These are phyloP conservation scores for Dipodomys merriami DNA, from an alignment of 2,113 vertebrate species.

Conservation along the genomic window DNA sequence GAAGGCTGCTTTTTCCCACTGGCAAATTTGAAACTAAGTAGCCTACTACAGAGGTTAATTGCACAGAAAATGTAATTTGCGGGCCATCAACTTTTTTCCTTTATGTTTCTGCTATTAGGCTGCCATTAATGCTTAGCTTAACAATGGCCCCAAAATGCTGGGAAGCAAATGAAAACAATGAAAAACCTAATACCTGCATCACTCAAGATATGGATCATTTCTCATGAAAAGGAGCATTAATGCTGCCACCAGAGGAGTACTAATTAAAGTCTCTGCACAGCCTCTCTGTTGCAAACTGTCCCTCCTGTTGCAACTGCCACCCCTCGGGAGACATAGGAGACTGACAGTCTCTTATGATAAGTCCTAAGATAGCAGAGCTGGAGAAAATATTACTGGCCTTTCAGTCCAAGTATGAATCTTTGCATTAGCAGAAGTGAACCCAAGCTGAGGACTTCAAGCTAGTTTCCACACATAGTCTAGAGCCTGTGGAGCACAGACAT, in stretches of 20 bases:
- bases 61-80: conserved; percentile 59
- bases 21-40: conserved; percentile 59
- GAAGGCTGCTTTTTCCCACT: conserved; percentile 3
- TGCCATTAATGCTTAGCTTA: conserved; percentile 32
- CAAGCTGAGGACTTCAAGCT: too few relatives aligned
- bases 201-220: background rate
- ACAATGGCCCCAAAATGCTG: conserved; percentile 26
- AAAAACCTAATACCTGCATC: background rate
- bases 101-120: conserved; percentile 44
- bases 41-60: conserved; percentile 61
- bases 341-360: background rate
- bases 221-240: background rate
- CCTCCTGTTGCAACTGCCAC: background rate
- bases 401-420: background rate
- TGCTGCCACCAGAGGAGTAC: background rate
- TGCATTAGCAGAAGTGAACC: background rate
- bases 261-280: background rate
- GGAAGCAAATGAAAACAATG: conserved; percentile 37
- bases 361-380: background rate
- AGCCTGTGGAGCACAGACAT: too few relatives aligned
- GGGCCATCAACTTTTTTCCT: conserved; percentile 10
- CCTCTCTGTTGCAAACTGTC: background rate
- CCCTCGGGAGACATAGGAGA: background rate
- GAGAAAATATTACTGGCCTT: background rate
- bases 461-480: too few relatives aligned